Percentiles rank a stretch among this genome's conserved stretches.
Conservation (phyloP, 2,888 invertebrate genomes). For the Criorhina ranunculi region DNA sequence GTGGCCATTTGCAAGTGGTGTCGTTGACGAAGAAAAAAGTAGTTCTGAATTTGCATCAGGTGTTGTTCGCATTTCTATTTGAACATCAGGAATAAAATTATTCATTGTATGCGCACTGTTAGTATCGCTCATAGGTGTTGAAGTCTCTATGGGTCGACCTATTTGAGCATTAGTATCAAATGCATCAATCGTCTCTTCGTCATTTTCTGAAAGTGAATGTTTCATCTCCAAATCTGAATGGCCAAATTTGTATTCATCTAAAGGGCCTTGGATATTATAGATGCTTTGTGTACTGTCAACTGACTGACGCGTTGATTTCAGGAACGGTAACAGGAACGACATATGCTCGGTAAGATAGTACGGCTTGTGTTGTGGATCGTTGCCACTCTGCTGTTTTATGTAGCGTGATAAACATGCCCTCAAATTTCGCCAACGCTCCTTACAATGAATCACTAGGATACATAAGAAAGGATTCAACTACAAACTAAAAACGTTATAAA, state of each 20-base stretch:
- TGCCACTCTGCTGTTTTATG: constrained; percentile 83
- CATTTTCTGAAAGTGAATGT: constrained; percentile 82
- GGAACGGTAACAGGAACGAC: constrained; percentile 84
- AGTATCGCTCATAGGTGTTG: constrained; percentile 81
- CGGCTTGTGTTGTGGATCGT: constrained; percentile 84
- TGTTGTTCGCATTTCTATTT: constrained; percentile 72
- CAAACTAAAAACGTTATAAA: neutral
- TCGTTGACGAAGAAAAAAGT: constrained; percentile 43
- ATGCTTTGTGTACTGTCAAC: constrained; percentile 80
- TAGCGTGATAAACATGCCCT: constrained; percentile 84
- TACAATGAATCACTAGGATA: constrained; percentile 83
- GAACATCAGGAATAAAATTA: constrained; percentile 80
- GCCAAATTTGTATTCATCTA: constrained; percentile 62
- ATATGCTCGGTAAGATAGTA: constrained; percentile 85
- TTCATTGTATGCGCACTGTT: constrained; percentile 82
- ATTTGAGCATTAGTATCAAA: constrained; percentile 79
- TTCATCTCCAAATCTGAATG: constrained; percentile 80
- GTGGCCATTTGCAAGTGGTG: constrained; percentile 53
- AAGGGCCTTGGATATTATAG: constrained; percentile 55
- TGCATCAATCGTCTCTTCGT: constrained; percentile 83
- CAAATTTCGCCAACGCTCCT: constrained; percentile 84
- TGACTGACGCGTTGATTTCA: constrained; percentile 83
- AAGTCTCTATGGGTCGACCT: constrained; percentile 59
- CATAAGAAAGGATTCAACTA: constrained; percentile 12
- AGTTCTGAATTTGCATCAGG: constrained; percentile 76